These are phyloP conservation scores for Psilopogon haemacephalus DNA, from an alignment of 2,113 vertebrate genomes.

Conservation along the genomic window DNA sequence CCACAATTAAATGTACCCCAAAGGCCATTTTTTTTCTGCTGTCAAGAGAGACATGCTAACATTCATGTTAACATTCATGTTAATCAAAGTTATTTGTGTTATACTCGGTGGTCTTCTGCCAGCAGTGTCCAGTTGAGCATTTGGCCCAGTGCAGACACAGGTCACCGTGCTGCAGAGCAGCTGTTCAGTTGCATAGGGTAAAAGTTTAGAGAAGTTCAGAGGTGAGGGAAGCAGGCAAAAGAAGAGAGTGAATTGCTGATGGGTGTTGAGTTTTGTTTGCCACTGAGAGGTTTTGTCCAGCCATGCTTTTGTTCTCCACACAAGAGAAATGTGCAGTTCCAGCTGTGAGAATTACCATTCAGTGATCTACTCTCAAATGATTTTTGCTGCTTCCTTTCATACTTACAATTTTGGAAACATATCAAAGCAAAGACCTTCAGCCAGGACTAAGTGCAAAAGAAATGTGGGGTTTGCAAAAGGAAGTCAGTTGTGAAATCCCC, in stretches of 20 bases:
- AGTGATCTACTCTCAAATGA: not conserved
- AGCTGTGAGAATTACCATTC: conserved; percentile 9
- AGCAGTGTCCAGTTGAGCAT: rapidly evolving
- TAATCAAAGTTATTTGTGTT: not conserved
- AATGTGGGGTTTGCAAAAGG: conserved; percentile 15
- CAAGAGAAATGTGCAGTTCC: not conserved
- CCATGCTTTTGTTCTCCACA: not conserved
- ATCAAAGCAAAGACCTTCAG: conserved; percentile 10
- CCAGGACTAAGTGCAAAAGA: not conserved
- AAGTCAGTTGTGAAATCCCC: conserved; percentile 12
- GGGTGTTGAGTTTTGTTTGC: not conserved
- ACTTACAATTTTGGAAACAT: conserved; percentile 7
- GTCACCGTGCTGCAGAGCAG: not conserved
- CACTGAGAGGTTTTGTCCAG: not conserved
- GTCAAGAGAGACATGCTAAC: no score
- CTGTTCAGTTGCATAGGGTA: not conserved
- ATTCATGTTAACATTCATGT: no score
- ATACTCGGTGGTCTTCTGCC: not conserved
- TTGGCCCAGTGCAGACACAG: rapidly evolving
- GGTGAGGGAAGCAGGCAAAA: not conserved
- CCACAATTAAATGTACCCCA: no score
- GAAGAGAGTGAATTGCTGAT: not conserved
- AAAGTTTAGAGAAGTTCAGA: not conserved
- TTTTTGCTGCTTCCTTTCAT: conserved; percentile 27
- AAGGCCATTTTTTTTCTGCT: no score